A percentile compares a stretch with the other conserved stretches of the same genome.
These are phyloP conservation scores for Cyclina sinensis DNA, from an alignment of 1,140 invertebrate species.

Conservation along the genomic window DNA sequence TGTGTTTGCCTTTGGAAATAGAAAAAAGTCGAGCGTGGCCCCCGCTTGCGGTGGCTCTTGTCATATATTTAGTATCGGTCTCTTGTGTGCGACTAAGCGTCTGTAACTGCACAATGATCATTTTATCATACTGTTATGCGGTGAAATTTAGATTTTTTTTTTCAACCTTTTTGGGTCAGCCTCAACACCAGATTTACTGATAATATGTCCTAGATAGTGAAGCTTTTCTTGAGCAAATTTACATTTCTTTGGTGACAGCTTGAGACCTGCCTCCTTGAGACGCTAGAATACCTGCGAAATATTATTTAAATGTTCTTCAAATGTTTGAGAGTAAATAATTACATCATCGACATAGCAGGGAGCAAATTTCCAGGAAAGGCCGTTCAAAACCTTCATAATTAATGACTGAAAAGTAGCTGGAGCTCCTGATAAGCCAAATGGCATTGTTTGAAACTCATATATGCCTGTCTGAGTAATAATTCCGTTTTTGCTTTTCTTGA, in stretches of 20 bases:
- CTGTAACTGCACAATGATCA: too few relatives aligned
- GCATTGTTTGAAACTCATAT: conserved; percentile 71
- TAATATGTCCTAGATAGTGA: conserved; percentile 29
- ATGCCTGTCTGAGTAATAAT: conserved; percentile 42
- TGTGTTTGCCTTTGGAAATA: too few relatives aligned
- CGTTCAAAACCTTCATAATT: conserved; percentile 83
- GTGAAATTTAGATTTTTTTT: too few relatives aligned
- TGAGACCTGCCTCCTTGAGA: background rate
- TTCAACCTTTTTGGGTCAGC: conserved; percentile 25
- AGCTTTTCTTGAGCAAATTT: conserved; percentile 36
- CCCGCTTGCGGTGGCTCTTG: too few relatives aligned
- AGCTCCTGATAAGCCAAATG: conserved; percentile 84
- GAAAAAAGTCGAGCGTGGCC: too few relatives aligned
- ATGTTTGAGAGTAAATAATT: conserved; percentile 6
- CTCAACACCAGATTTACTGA: conserved; percentile 26
- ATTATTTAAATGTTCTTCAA: conserved; percentile 10
- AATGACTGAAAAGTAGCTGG: conserved; percentile 87
- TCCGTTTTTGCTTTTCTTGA: conserved; percentile 27
- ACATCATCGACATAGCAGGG: conserved; percentile 67
- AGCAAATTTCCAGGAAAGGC: conserved; percentile 48
- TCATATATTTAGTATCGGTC: too few relatives aligned
- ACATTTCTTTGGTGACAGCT: conserved; percentile 45
- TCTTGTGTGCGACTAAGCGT: too few relatives aligned
- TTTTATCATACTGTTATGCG: too few relatives aligned
- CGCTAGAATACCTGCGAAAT: background rate